Base-by-base conservation (phyloP, 2,113 vertebrate genomes). In the Rhinolophus ferrumequinum region DNA sequence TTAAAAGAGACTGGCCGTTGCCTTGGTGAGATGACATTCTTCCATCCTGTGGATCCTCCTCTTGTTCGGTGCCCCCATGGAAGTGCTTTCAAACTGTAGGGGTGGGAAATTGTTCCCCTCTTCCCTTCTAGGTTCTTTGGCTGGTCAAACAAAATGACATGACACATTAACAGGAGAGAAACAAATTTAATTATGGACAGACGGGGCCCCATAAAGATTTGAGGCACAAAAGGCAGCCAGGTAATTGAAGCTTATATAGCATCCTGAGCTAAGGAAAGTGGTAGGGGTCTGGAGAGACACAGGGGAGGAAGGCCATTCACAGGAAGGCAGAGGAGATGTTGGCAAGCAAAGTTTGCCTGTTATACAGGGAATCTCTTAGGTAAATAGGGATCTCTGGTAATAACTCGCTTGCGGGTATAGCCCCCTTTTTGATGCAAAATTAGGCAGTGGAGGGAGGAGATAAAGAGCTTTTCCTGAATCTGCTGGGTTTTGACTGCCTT, bases 21-120 rank as follows among this genome's bases (percentile, higher is more conserved):
- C 75, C 76, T 50, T 4, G 6, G 8, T 38, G 15, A 11, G 62
- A 77, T 30, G 86, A 93, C 56, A 69, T 58, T 88, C 95, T 69
- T 80, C 26, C 15, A 18, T 88, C 96, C 95, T 72, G 73, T 93
- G 94, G 90, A 95, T 82, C 90, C 90, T 79, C 88, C 90, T 96
- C 64, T 79, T 50, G 88, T 69, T 58, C 62, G 2, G 0, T 58
- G 35, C 73, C 91, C 85, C 93, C 85, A 3, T 4, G 5, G 89
- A 19, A 91, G 81, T 35, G 62, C 50, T 54, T 54, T 92, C 95
- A 73, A n/a, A 93, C 90, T 19, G 79, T 60, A 12, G 5, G 35
- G 35, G 24, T 19, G 26, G 79, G 35, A 18, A 30, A 3, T 38
- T 19, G 60, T 11, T 18, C 79, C 54, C 26, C 38, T 28, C 56